phyloP scores from a whole-genome alignment of 2,888 invertebrate genomes.

The Liposcelis brunnea region DNA sequence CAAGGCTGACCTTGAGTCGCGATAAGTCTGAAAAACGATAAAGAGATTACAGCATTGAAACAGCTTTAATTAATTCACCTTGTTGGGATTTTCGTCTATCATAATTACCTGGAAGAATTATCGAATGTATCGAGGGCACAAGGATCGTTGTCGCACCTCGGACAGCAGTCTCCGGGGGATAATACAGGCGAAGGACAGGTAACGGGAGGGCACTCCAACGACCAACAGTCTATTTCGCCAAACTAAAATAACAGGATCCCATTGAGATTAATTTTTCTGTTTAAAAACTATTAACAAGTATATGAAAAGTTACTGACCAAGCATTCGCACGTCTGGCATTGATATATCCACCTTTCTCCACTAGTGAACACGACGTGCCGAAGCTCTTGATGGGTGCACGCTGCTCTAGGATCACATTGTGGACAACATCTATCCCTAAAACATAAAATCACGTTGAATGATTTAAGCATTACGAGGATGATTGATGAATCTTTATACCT shows the following conservation, averaged over 20 bases:
- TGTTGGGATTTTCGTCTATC: too few species aligned
- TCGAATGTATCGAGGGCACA: constrained; percentile 21
- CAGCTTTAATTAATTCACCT: too few species aligned
- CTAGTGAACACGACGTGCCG: constrained; percentile 56
- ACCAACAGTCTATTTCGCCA: constrained; percentile 81
- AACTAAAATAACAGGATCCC: constrained; percentile 36
- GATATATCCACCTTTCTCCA: constrained; percentile 77
- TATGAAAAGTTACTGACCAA: too few species aligned
- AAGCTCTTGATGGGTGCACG: constrained; percentile 65
- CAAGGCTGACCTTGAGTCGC: constrained; percentile 36
- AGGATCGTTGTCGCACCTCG: constrained; percentile 48
- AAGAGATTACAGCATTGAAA: too few species aligned
- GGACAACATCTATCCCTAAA: constrained; percentile 45
- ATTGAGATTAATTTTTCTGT: too few species aligned
- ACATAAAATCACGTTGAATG: neutral
- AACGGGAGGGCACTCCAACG: constrained; percentile 60
- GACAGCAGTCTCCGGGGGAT: constrained; percentile 51
- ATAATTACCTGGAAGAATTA: constrained; percentile 1
- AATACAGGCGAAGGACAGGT: constrained; percentile 44
- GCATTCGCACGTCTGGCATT: constrained; percentile 86
- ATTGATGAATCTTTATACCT: constrained; percentile 3
- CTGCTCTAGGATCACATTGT: constrained; percentile 55
- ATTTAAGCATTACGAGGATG: neutral
- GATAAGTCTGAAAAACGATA: constrained; percentile 10
- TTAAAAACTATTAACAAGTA: too few species aligned